Conservation (phyloP, 1,140 invertebrate genomes). For the Drosophila busckii region DNA sequence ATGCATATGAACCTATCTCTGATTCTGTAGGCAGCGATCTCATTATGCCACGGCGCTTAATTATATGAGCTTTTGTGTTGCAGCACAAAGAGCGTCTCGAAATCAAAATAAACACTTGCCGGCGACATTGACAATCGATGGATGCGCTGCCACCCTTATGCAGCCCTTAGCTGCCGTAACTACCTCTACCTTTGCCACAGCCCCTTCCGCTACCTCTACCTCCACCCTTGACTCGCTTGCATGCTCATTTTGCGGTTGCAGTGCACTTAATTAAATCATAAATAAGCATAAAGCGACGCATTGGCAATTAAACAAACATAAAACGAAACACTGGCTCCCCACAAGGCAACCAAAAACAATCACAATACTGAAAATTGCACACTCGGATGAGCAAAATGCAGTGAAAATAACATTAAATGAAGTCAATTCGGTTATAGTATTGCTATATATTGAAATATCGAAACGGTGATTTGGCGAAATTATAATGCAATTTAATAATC, state of each 20-base stretch:
- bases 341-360: conserved; percentile 18
- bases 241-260: conserved; percentile 56
- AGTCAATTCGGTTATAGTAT: conserved; percentile 47
- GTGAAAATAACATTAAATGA: conserved; percentile 74
- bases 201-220: background rate
- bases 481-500: too few species aligned
- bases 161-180: background rate
- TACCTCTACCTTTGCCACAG: background rate
- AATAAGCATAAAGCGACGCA: conserved; percentile 74
- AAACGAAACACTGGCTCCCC: conserved; percentile 51
- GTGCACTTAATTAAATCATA: conserved; percentile 76
- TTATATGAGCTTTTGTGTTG: conserved; percentile 48
- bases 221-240: conserved; percentile 3
- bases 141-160: conserved; percentile 36
- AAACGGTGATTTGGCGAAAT: conserved; percentile 15
- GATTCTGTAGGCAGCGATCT: conserved; percentile 8
- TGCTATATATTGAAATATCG: too few species aligned
- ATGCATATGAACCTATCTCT: too few species aligned
- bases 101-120: conserved; percentile 60
- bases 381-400: conserved; percentile 64
- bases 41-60: conserved; percentile 40
- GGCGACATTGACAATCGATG: conserved; percentile 35
- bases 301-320: conserved; percentile 73
- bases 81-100: conserved; percentile 56
- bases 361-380: conserved; percentile 60